These are phyloP conservation scores for Scarus forsteni DNA, from an alignment of 2,797 vertebrate genomes.

Conservation along the genomic window DNA sequence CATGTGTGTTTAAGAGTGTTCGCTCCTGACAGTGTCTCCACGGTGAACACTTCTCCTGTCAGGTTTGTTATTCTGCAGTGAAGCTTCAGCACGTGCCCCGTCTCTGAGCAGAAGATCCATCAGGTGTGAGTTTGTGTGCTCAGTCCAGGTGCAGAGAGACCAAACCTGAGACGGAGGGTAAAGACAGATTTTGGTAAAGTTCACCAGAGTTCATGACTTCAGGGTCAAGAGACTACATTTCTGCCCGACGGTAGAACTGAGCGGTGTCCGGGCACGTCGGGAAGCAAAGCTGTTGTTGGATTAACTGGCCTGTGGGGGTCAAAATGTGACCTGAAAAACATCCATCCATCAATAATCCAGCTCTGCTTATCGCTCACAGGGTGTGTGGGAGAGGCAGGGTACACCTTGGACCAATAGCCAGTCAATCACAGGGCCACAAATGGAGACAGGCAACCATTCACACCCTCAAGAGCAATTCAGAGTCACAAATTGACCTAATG, in stretches of 20 bases:
- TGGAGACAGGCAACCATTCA: no score
- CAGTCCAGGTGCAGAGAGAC: constrained; percentile 14
- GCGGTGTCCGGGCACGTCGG: constrained; percentile 14
- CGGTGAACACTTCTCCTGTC: background rate
- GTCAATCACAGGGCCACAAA: no score
- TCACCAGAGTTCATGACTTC: background rate
- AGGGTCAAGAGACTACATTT: background rate
- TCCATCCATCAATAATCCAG: no score
- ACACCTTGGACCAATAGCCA: no score
- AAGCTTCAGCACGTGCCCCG: background rate
- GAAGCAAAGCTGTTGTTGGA: background rate
- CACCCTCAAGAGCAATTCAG: no score
- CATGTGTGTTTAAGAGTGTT: background rate
- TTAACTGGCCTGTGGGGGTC: no score
- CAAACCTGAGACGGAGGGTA: background rate
- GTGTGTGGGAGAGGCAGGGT: no score
- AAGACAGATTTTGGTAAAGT: background rate
- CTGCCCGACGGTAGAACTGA: background rate
- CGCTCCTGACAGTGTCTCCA: background rate
- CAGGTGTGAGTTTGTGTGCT: constrained; percentile 2
- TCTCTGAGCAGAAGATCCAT: background rate
- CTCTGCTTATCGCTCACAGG: no score
- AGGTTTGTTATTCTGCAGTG: background rate
- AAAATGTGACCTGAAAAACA: no score
- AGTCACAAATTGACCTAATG: no score